Evolutionary conservation across 2,113 vertebrate species (phyloP).

Genomic region (Tinamus guttatus): DNA sequence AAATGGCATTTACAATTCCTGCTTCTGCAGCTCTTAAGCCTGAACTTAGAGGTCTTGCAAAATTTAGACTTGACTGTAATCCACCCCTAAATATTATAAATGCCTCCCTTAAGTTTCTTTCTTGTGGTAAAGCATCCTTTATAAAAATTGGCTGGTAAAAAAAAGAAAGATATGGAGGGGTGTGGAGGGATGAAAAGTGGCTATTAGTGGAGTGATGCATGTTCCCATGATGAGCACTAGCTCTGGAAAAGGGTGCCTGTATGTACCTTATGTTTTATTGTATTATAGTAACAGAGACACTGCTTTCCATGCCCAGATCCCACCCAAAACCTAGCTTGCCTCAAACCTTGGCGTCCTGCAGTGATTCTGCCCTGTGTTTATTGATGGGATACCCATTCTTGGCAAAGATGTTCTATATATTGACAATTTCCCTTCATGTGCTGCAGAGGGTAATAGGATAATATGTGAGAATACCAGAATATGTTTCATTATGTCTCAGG

Average conservation of each 20-base stretch:
- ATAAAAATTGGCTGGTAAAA: background rate
- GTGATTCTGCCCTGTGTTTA: background rate
- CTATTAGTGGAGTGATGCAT: background rate
- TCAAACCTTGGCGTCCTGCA: background rate
- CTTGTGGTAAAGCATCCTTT: background rate
- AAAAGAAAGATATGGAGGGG: too few relatives aligned
- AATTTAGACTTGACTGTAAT: background rate
- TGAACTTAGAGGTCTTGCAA: background rate
- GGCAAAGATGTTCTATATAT: background rate
- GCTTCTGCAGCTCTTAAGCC: background rate
- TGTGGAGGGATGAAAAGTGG: accelerated
- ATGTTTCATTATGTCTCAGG: background rate
- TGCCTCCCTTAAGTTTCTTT: accelerated
- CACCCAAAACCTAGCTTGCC: background rate
- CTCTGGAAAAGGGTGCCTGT: background rate
- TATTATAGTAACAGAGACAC: background rate
- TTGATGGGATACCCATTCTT: background rate
- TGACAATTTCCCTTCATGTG: background rate
- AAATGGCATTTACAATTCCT: background rate
- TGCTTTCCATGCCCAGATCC: background rate
- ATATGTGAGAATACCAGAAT: background rate
- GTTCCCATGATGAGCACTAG: background rate
- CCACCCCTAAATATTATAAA: background rate
- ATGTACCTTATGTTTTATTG: background rate
- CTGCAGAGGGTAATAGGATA: background rate